Conservation (phyloP, 2,888 invertebrate species). For the Hololepta plana region DNA sequence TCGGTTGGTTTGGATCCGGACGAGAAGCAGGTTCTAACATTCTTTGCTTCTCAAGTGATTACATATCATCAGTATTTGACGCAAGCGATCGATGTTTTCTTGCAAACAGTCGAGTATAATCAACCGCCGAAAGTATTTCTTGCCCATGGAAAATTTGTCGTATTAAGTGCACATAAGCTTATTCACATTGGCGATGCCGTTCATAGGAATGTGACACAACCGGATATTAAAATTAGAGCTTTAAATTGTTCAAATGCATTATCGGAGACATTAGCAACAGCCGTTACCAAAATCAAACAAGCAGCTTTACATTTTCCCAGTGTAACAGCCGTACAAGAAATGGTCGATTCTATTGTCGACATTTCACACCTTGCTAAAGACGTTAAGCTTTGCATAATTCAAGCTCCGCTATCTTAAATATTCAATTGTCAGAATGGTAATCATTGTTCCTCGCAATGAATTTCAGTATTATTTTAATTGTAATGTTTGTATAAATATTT, state of each 20-base stretch:
- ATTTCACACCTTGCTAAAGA: constrained; percentile 72
- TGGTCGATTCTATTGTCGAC: constrained; percentile 80
- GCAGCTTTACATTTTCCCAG: constrained; percentile 87
- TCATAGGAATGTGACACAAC: constrained; percentile 63
- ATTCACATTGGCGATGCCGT: constrained; percentile 91
- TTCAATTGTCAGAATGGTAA: too few species aligned
- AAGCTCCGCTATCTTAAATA: constrained; percentile 36
- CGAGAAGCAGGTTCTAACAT: constrained; percentile 68
- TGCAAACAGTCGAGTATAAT: constrained; percentile 79
- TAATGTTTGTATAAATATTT: too few species aligned
- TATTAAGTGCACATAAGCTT: constrained; percentile 82
- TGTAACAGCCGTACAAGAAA: constrained; percentile 76
- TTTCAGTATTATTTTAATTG: too few species aligned
- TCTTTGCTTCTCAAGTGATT: constrained; percentile 75
- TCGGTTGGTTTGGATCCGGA: constrained; percentile 41
- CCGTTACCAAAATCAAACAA: constrained; percentile 75
- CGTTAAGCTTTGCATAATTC: constrained; percentile 53
- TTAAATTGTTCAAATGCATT: constrained; percentile 61
- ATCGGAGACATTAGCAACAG: constrained; percentile 62
- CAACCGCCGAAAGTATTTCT: constrained; percentile 88
- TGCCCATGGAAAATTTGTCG: constrained; percentile 86
- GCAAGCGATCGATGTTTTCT: constrained; percentile 81
- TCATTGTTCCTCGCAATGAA: too few species aligned
- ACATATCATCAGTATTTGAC: constrained; percentile 71
- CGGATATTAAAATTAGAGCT: constrained; percentile 53